Evolutionary conservation across 1,140 invertebrate genomes (phyloP), one percentile per base, ranked within the genome.

Genomic region (Rhyacophila brunnea): DNA sequence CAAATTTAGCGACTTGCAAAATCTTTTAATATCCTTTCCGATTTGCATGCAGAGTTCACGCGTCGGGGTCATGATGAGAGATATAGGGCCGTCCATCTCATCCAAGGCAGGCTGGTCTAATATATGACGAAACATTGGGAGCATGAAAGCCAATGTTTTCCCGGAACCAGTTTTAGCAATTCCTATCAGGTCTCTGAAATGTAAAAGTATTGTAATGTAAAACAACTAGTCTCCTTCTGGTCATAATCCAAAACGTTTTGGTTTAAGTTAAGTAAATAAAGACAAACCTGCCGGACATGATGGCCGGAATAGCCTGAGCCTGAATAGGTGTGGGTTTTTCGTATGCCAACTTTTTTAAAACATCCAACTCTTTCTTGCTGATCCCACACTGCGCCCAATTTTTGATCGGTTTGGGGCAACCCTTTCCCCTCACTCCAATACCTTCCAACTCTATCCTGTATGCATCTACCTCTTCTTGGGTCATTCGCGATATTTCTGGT

Each of bases 101-200:
- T 96, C 93, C 4, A 99, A 71, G 0, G 88, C 84, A 0, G 91
- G 87, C 72, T 99, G 98, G 74, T 98, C 97, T 38, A 97, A 73
- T 45, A 99, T 95, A 66, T 99, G 98, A 45, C 98, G 82, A 73
- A 99, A 96, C 95, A 99, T 97, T 1, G 98, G 98, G 42, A 99
- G 74, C 11, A 99, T 84, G 75, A 99, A 99, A 0, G 97, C 97
- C 15, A 99, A 74, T 1, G 98, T 99, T 80, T 99, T 99, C 10
- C 98, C 98, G 73, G 94, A 98, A 64, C 96, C 96, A 17, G 98
- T 99, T 81, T 99, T 99, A 5, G 98, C 98, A 71, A 99, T 99
- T 53, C 97, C 97, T 71, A 99, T 99, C 28, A 99, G 80, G 81
- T 99, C 96, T 51, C 96, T 79, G 63, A 19, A 72, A 72, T n/a